Percentiles rank a stretch among this genome's conserved stretches.
These are phyloP conservation scores for Dendroctonus valens DNA, from an alignment of 1,140 invertebrate species.

Conservation along the genomic window DNA sequence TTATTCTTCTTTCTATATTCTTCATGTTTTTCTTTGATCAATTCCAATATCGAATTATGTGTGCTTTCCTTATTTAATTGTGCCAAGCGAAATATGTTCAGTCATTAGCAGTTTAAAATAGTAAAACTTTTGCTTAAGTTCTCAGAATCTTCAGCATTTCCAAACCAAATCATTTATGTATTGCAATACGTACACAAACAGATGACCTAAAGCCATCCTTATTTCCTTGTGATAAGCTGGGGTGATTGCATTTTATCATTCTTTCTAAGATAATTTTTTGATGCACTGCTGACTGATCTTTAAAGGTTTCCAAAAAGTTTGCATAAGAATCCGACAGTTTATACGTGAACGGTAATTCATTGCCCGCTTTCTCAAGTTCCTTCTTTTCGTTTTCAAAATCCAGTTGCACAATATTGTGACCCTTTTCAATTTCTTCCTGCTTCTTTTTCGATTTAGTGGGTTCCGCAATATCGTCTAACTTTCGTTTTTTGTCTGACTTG, in stretches of 20 bases:
- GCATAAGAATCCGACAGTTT: conserved; percentile 66
- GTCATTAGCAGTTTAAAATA: conserved; percentile 62
- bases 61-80: conserved; percentile 67
- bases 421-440: conserved; percentile 5
- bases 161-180: conserved; percentile 67
- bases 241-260: conserved; percentile 84
- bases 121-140: conserved; percentile 59
- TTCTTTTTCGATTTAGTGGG: conserved; percentile 19
- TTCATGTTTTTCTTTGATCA: conserved; percentile 73
- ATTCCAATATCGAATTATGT: conserved; percentile 62
- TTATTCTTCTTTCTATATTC: conserved; percentile 63
- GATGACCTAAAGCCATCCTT: conserved; percentile 70
- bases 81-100: conserved; percentile 66
- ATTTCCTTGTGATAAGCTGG: conserved; percentile 71
- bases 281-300: conserved; percentile 59
- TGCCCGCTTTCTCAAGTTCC: conserved; percentile 57
- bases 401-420: conserved; percentile 1
- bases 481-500: conserved; percentile 21
- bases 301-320: conserved; percentile 64
- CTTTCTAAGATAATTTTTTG: conserved; percentile 73
- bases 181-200: conserved; percentile 75
- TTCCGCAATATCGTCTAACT: conserved; percentile 30
- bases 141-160: conserved; percentile 50
- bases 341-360: conserved; percentile 71
- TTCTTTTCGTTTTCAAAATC: conserved; percentile 18